These are phyloP conservation scores for Menidia menidia DNA, from an alignment of 2,797 vertebrate species.

Conservation along the genomic window DNA sequence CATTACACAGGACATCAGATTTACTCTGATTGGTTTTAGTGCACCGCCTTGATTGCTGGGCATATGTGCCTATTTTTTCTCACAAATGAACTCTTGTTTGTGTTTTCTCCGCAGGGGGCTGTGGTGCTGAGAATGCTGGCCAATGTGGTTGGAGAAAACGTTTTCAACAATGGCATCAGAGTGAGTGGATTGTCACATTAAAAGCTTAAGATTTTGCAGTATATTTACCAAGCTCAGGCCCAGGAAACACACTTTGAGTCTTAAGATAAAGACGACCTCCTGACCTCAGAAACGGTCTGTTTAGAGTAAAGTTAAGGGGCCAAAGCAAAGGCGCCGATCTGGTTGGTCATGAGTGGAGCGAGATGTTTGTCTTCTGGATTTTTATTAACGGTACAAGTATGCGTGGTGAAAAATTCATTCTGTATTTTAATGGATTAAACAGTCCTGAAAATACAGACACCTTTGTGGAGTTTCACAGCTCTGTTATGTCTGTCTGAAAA, in stretches of 20 bases:
- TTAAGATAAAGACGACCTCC: neutral
- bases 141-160: slow-evolving; percentile 26
- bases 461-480: neutral
- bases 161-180: slow-evolving; percentile 70
- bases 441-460: neutral
- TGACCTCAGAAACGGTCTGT: neutral
- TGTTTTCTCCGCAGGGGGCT: slow-evolving; percentile 75
- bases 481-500: neutral
- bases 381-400: neutral
- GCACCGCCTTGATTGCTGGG: no score
- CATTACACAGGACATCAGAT: neutral
- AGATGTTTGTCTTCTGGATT: neutral
- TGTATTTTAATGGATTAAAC: neutral
- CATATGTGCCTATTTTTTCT: neutral
- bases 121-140: slow-evolving; percentile 82
- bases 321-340: no score
- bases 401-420: neutral
- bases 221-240: no score
- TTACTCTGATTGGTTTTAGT: neutral
- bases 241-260: neutral
- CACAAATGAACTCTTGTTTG: neutral
- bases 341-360: no score
- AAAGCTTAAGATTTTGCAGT: neutral
- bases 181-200: slow-evolving; percentile 63
- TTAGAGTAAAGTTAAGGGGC: neutral